Evolutionary conservation across 1,140 invertebrate genomes (phyloP), one percentile per base, ranked within the genome.

Genomic region (Calycopis cecrops): DNA sequence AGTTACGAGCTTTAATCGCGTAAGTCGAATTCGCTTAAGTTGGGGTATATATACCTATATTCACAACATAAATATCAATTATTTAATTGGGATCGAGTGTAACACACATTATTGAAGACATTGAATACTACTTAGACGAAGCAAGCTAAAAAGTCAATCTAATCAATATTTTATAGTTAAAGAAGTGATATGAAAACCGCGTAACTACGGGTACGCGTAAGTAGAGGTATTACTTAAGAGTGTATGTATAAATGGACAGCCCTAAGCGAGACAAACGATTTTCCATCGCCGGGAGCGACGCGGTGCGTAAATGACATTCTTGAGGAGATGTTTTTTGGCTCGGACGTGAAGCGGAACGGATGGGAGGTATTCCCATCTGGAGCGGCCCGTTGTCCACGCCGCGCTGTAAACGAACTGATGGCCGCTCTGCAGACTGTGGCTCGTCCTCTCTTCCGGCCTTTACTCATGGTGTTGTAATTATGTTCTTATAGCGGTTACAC

Each of bases 241-340:
- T 28, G 6, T 28, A 6, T 28, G 21, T 28, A 28, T 28, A 28
- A 28, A 6, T 17, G 16, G 48, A 37, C 69, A 77, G 12, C 71
- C 71, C 70, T 74, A 54, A 49, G 52, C 42, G 51, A 48, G 55
- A 52, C 59, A 62, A 66, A 64, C 60, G 61, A 71, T 65, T 58
- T 61, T 64, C 52, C 57, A 62, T 63, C 57, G 52, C 37, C 35
- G 28, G 38, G 53, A 60, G 59, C 59, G 59, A 59, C 48, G 62
- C 63, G 56, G 60, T 71, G 72, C 62, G 76, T 80, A 79, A 79
- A 80, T 80, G 77, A 76, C 79, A 83, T 83, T 83, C 79, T 67
- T 72, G 69, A 54, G 63, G 47, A 63, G 65, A 53, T 65, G 75
- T 79, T 83, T 83, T 83, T 83, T 83, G 70, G 76, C 71, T 44